A percentile compares a stretch with the other conserved stretches of the same genome.
Evolutionary conservation across 2,888 invertebrate genomes (phyloP).

Genomic region (Dermolepida albohirtum): DNA sequence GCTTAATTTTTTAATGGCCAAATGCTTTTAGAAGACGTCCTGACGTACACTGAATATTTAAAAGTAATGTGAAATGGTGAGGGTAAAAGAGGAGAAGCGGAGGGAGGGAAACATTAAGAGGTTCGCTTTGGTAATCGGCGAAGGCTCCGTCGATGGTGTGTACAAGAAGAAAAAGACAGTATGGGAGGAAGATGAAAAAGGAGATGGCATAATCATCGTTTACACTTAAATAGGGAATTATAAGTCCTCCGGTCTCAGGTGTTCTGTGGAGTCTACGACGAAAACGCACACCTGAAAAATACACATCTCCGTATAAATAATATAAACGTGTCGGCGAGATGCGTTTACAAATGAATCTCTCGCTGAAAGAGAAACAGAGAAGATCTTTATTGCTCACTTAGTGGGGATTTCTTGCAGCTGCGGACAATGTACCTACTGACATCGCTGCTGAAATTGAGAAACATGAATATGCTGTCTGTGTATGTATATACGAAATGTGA

Average conservation of each 20-base stretch:
- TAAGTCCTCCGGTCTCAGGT: conserved; percentile 40
- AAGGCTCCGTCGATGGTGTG: conserved; percentile 45
- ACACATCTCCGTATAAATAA: conserved; percentile 49
- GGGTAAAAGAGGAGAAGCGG: conserved; percentile 42
- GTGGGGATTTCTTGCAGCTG: conserved; percentile 57
- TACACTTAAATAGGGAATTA: conserved; percentile 52
- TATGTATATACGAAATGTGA: conserved; percentile 58
- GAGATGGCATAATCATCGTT: conserved; percentile 41
- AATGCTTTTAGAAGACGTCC: conserved; percentile 73
- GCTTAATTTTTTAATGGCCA: conserved; percentile 73
- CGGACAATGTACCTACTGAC: conserved; percentile 47
- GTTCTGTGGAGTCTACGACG: conserved; percentile 38
- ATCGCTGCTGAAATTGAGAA: conserved; percentile 60
- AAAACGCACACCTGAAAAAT: conserved; percentile 53
- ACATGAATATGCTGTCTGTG: conserved; percentile 57
- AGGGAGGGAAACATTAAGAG: conserved; percentile 55
- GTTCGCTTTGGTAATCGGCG: conserved; percentile 54
- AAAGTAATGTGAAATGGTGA: conserved; percentile 60
- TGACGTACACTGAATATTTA: conserved; percentile 65
- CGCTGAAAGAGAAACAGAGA: conserved; percentile 47
- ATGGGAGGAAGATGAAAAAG: conserved; percentile 7
- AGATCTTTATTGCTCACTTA: conserved; percentile 61
- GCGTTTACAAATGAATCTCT: conserved; percentile 49
- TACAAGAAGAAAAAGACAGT: conserved; percentile 48
- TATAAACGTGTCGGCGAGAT: conserved; percentile 48